These are phyloP conservation scores for Stigmatopora nigra DNA, from an alignment of 2,113 vertebrate species.

Conservation along the genomic window DNA sequence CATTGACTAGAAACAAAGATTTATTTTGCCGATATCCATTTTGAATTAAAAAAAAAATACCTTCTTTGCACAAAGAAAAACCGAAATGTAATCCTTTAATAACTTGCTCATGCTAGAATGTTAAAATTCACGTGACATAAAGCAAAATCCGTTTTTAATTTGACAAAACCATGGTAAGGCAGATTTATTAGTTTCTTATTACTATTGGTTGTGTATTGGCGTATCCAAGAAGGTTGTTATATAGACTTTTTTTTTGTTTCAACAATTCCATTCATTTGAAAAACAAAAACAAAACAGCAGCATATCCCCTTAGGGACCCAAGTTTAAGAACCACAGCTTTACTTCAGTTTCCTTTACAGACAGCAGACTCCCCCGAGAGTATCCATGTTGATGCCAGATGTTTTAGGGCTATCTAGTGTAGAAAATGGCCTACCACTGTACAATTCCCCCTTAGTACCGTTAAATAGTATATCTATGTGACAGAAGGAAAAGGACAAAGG, in stretches of 20 bases:
- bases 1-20: no score
- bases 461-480: conserved; percentile 41
- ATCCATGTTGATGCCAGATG: conserved; percentile 31
- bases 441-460: conserved; percentile 27
- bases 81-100: background rate
- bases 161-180: background rate
- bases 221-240: background rate
- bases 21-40: no score
- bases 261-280: background rate
- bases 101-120: background rate
- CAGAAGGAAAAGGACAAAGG: conserved; percentile 31
- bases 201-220: background rate
- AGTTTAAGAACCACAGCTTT: background rate
- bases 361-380: conserved; percentile 18
- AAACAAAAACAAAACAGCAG: background rate
- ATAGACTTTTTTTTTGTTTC: background rate
- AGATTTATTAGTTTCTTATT: background rate
- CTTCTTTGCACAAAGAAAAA: background rate
- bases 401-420: background rate
- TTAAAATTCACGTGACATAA: background rate
- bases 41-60: background rate
- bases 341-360: conserved; percentile 6
- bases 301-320: background rate
- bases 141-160: background rate
- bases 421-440: background rate